Evolutionary conservation across 2,113 vertebrate genomes (phyloP), one percentile per base, ranked within the genome.

Genomic region (Nyctibius bracteatus): DNA sequence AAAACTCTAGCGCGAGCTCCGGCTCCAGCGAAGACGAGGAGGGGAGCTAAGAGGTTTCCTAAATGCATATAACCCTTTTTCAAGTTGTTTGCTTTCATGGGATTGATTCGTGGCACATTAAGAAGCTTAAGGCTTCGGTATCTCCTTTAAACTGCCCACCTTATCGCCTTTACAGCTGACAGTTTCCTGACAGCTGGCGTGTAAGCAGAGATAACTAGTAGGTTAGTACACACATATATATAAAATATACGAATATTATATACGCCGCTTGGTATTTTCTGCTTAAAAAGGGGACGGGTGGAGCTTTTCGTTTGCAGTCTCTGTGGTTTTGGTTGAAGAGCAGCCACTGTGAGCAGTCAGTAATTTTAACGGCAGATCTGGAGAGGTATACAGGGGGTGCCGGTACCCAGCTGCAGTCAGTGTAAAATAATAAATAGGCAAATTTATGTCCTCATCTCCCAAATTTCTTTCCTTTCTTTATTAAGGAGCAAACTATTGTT

Each of bases 41-140:
- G 65, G 92, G 80, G 86, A 92, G 81, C 85, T 1, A 4, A 33
- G 96, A 97, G 97, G 94, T 84, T 93, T 96, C 97, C 96, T 86
- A 94, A 96, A 96, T 31, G 86, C 96, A 52, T 68, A 90, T 55
- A 97, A 96, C 97, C 96, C 92, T 77, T 97, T 97, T 95, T 97
- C 96, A 97, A 97, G 96, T 97, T 96, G 94, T 97, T 98, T 94
- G 95, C 98, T 98, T 98, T 98, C 97, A 95, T 96, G 96, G 96
- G 96, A 97, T 98, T 98, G 97, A 98, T 98, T 97, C 90, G 91
- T 97, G 96, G 97, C 96, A 96, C 97, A 97, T 98, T 97, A 98
- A 98, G 98, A 91, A 97, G 97, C 98, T 98, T 97, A 98, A 95
- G 82, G 86, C 88, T 94, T 84, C 74, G 22, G 92, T 94, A 96